phyloP scores from a whole-genome alignment of 2,888 invertebrate species.

The Mimas tiliae region DNA sequence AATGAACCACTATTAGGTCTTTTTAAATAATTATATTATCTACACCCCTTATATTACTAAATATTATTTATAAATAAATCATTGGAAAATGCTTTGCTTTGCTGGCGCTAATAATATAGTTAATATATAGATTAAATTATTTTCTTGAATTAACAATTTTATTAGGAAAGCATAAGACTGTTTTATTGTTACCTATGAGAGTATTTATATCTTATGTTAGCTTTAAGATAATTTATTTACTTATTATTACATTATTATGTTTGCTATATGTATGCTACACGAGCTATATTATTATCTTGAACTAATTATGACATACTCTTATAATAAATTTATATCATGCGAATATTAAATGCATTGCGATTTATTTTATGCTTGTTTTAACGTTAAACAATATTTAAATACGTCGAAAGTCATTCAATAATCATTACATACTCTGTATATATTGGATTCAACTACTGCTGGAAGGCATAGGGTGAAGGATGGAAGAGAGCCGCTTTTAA shows the following conservation, averaged over 20 bases:
- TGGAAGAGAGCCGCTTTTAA: background rate
- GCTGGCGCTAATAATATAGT: background rate
- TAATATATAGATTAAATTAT: no score
- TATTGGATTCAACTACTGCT: background rate
- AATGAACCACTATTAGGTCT: no score
- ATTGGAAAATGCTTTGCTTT: background rate
- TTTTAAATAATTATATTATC: no score
- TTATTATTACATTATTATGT: background rate
- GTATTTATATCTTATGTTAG: background rate
- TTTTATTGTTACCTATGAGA: background rate
- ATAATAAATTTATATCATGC: background rate
- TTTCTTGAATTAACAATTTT: no score
- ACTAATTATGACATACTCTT: no score
- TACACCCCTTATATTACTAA: background rate
- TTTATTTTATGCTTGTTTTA: background rate
- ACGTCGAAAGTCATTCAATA: background rate
- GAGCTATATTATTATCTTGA: no score
- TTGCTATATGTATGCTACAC: background rate
- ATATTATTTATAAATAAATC: background rate
- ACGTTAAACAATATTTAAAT: background rate
- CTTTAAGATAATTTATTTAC: background rate
- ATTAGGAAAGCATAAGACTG: no score
- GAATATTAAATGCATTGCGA: conserved; percentile 7
- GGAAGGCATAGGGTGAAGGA: background rate
- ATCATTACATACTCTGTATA: background rate